Evolutionary conservation across 1,140 invertebrate genomes (phyloP), one percentile per base, ranked within the genome.

Genomic region (Drosophila carrolli): DNA sequence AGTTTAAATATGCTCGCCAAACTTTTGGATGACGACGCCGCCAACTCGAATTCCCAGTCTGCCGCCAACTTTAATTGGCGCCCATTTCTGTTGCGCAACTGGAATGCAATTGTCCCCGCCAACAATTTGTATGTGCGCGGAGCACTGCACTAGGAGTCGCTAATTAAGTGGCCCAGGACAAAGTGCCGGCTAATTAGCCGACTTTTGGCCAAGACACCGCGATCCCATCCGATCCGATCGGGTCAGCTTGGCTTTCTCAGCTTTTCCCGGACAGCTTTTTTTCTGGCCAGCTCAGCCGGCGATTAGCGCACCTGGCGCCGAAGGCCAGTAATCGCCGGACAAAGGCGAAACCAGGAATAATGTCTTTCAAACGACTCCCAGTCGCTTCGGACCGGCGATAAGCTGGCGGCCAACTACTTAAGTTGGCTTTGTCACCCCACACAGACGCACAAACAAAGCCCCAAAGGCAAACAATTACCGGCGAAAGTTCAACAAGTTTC

Each of bases 51-150:
- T 54, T 71, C 29, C 41, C 65, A 77, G 51, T 65, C 83, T 56
- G 75, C 72, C 72, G 65, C 77, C 76, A 89, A 90, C 81, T 89
- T 89, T 89, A 89, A 91, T 91, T 91, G 88, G 88, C 88, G 88
- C 55, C 88, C 88, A 76, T 91, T 91, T 74, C 57, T 91, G 83
- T 70, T 91, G 44, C 88, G 88, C 68, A 88, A 91, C 88, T 91
- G 88, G 88, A 91, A 91, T 88, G 83, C 83, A 83, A 81, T 91
- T 84, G 88, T 84, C 48, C 88, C 88, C 37, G 80, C 80, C 68
- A 91, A 74, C 77, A 91, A 91, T 84, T 67, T 91, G 68, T 91
- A 91, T 72, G 78, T 84, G 75, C 80, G 88, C 58, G 82, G 88
- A 11, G 71, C 78, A n/a, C 74, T 88, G 63, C 75, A 91, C 53